These are phyloP conservation scores for Malthinus flaveolus DNA, from an alignment of 2,888 invertebrate species.

Conservation along the genomic window DNA sequence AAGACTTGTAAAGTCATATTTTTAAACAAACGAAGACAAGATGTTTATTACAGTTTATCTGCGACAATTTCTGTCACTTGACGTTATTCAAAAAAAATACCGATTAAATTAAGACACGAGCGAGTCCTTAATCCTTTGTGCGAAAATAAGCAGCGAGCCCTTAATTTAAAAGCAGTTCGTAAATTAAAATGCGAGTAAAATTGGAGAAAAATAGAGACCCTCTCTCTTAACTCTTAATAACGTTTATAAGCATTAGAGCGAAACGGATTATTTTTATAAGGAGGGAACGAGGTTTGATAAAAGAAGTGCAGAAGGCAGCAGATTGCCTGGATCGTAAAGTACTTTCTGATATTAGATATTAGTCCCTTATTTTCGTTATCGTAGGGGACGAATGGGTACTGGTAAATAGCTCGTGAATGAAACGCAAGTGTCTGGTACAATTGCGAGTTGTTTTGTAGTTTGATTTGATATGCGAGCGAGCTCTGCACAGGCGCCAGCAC, in stretches of 20 bases:
- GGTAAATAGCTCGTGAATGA: slow-evolving; percentile 17
- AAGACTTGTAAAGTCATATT: slow-evolving; percentile 24
- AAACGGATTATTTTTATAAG: slow-evolving; percentile 19
- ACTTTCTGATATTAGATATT: slow-evolving; percentile 44
- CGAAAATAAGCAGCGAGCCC: too few relatives aligned
- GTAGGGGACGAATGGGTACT: slow-evolving; percentile 28
- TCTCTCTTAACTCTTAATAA: slow-evolving; percentile 13
- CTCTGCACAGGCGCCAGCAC: slow-evolving; percentile 47
- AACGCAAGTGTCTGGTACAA: slow-evolving; percentile 18
- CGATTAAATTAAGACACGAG: too few relatives aligned
- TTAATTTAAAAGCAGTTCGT: too few relatives aligned
- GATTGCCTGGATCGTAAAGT: slow-evolving; percentile 37
- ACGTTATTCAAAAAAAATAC: too few relatives aligned
- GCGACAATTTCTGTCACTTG: slow-evolving; percentile 36
- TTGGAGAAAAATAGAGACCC: too few relatives aligned
- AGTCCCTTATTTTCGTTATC: slow-evolving; percentile 20
- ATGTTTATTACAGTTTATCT: slow-evolving; percentile 36
- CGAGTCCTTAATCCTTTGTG: too few relatives aligned
- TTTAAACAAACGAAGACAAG: slow-evolving; percentile 34
- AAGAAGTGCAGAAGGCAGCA: slow-evolving; percentile 32
- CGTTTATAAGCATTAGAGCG: slow-evolving; percentile 12
- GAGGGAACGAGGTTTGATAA: slow-evolving; percentile 28
- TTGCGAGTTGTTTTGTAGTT: slow-evolving; percentile 30
- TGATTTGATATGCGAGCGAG: slow-evolving; percentile 42
- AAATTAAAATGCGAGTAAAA: too few relatives aligned